Evolutionary conservation across 2,113 vertebrate genomes (phyloP).

Genomic region (Notothenia rossii): DNA sequence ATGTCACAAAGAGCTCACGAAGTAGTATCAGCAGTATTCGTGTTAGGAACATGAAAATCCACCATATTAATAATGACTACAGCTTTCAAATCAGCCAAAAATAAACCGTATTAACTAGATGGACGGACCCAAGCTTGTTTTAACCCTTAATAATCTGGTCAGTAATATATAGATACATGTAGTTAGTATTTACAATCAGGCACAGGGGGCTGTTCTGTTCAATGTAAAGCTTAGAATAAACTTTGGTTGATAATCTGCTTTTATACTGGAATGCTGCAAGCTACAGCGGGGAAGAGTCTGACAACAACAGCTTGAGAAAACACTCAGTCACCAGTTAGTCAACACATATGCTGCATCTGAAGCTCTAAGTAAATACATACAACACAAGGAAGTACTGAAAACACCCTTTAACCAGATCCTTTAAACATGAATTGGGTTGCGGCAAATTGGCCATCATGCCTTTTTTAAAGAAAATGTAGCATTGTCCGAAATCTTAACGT

Average conservation of each 20-base stretch:
- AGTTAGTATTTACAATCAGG: not conserved
- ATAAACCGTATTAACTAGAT: no score
- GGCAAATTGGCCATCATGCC: no score
- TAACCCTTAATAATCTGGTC: not conserved
- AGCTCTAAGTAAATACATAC: not conserved
- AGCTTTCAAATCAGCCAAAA: no score
- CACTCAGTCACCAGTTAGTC: not conserved
- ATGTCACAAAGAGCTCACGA: no score
- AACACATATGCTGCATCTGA: not conserved
- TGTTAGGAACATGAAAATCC: no score
- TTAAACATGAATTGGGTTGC: not conserved
- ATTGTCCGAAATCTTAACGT: not conserved
- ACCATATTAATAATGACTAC: no score
- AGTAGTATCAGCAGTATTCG: no score
- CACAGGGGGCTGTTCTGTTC: not conserved
- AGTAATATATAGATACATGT: not conserved
- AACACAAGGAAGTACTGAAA: not conserved
- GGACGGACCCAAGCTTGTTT: no score
- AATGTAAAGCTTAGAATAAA: not conserved
- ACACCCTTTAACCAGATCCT: no score
- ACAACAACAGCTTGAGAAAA: constrained; percentile 1
- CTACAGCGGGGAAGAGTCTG: not conserved
- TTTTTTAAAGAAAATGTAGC: not conserved
- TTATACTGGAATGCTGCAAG: not conserved
- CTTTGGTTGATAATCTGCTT: not conserved